phyloP scores from a whole-genome alignment of 53 echinoderm and acorn worm species.

The Actinopyga echinites region DNA sequence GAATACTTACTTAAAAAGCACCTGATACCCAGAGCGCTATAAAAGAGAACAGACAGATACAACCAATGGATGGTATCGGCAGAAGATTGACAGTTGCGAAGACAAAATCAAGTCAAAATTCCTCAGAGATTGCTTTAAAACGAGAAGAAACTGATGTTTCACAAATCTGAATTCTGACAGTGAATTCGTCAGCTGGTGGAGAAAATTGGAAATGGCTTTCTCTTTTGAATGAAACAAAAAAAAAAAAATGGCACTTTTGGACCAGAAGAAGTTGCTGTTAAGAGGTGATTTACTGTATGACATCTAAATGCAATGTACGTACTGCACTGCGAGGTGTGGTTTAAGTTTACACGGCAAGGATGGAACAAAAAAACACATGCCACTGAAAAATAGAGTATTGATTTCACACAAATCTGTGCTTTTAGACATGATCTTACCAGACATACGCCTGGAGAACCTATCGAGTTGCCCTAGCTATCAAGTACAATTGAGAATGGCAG shows the following conservation, averaged over 20 bases:
- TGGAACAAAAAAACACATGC: too few species aligned
- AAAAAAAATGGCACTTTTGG: background rate
- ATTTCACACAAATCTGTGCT: slow-evolving; percentile 13
- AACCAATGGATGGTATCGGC: too few species aligned
- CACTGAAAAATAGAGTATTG: background rate
- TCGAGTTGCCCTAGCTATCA: background rate
- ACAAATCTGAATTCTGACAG: slow-evolving; percentile 16
- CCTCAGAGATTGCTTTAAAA: slow-evolving; percentile 1
- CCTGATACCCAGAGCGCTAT: too few species aligned
- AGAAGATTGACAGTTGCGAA: slow-evolving; percentile 17
- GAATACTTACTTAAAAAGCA: too few species aligned
- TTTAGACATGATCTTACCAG: background rate
- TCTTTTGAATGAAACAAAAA: slow-evolving; percentile 4
- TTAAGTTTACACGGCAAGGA: too few species aligned
- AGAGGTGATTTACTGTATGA: slow-evolving; percentile 32
- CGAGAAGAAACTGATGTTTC: background rate
- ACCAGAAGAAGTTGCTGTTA: background rate
- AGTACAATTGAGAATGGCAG: background rate
- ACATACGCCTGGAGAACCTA: background rate
- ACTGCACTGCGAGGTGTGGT: too few species aligned
- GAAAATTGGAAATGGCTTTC: background rate
- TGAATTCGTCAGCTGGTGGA: background rate
- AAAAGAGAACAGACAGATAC: too few species aligned
- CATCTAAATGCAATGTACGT: too few species aligned
- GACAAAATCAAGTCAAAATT: slow-evolving; percentile 32